Conservation (phyloP, 2,888 invertebrate species). For the Apoderus coryli region DNA sequence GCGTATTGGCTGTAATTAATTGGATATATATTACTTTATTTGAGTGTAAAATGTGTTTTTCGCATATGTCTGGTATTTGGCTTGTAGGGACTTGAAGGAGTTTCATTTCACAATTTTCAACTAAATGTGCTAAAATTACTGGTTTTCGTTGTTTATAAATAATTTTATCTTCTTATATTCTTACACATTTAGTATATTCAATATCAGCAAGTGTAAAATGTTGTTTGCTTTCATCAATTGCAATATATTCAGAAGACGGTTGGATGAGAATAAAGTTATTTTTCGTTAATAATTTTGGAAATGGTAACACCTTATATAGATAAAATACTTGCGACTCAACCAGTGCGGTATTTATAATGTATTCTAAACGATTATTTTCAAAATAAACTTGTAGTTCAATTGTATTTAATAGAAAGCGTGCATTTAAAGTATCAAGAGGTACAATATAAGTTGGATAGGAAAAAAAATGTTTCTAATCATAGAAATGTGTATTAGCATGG, state of each 20-base stretch:
- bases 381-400: constrained; percentile 7
- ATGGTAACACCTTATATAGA: constrained; percentile 6
- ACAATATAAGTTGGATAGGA: too few species aligned
- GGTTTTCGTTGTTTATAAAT: constrained; percentile 8
- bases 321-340: constrained; percentile 4
- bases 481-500: too few species aligned
- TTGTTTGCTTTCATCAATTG: constrained; percentile 6
- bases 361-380: constrained; percentile 4
- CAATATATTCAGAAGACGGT: constrained; percentile 5
- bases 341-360: constrained; percentile 5
- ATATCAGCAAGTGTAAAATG: constrained; percentile 4
- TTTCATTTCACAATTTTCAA: constrained; percentile 5
- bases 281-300: constrained; percentile 2
- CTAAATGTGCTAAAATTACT: constrained; percentile 3
- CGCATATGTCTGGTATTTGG: constrained; percentile 2
- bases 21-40: constrained; percentile 5
- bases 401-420: not conserved
- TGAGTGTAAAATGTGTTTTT: constrained; percentile 1
- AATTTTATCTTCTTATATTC: constrained; percentile 5
- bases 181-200: constrained; percentile 1
- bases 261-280: constrained; percentile 6
- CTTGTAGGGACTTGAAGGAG: constrained; percentile 1
- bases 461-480: too few species aligned
- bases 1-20: constrained; percentile 3
- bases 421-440: not conserved